Base-by-base conservation (phyloP, 2,888 invertebrate species). In the Spisula solida region DNA sequence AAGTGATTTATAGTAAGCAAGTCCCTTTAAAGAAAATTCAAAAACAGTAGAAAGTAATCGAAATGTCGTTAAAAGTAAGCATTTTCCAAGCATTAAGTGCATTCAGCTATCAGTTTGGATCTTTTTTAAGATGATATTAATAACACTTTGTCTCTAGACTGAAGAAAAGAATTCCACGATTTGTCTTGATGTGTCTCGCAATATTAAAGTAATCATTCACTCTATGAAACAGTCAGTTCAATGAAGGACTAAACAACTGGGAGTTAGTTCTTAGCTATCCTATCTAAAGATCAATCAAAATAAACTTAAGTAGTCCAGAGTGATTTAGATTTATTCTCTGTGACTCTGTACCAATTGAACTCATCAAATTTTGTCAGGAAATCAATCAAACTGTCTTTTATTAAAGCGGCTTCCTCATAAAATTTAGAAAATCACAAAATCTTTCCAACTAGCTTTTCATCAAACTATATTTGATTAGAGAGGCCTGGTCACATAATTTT, bases 131-230 rank as follows among this genome's bases (percentile, higher is more conserved):
- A 75, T 34, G 31, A 75, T 34, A 75, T 75, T 34, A 75, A 75
- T 75, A 34, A 75, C 1, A 34, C 25, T 34, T 75, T 34, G 75
- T 75, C 75, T 75, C 75, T 25, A 75, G 34, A 34, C 31, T 12
- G 34, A 34, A 75, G 29, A 75, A 70, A 34, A 75, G 75, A 66
- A 25, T 66, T n/a, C 60, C n/a, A 25, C n/a, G 25, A 66, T 25
- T 66, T 66, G 60, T 66, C 60, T 66, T 66, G n/a, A 66, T 66
- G n/a, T 66, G 60, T 66, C 60, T 66, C 18, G 60, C 60, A 66
- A 66, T 25, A 66, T 25, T 66, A 25, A 25, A 10, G 25, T n/a
- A 66, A 25, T 66, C 60, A 25, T 25, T 66, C n/a, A n/a, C 5
- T 25, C n/a, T 0, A 66, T n/a, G 6, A 20, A 6, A 25, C 60